Conservation (phyloP, 2,888 invertebrate genomes). For the Megastigmus dorsalis region DNA sequence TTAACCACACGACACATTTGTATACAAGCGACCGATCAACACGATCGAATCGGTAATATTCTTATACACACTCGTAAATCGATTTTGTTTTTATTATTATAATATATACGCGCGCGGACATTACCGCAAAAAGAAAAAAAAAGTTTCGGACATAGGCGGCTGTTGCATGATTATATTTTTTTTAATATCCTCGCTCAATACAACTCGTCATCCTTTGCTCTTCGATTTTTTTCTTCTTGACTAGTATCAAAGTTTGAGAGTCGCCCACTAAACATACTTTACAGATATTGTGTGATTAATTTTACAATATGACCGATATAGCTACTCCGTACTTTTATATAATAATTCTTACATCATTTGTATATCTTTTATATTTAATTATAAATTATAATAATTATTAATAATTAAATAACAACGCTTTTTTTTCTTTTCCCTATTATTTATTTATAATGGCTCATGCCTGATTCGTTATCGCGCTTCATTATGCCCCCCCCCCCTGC, state of each 20-base stretch:
- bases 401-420: constrained; percentile 55
- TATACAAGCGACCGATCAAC: constrained; percentile 42
- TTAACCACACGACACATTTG: constrained; percentile 33
- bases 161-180: constrained; percentile 2
- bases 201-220: constrained; percentile 18
- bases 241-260: constrained; percentile 54
- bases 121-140: constrained; percentile 34
- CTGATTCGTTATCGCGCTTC: constrained; percentile 51
- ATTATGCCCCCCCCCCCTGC: not conserved
- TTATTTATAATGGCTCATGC: constrained; percentile 56
- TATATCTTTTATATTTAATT: constrained; percentile 54
- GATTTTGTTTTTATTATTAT: constrained; percentile 23
- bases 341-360: constrained; percentile 55
- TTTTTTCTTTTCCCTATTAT: constrained; percentile 39
- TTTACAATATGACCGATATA: constrained; percentile 50
- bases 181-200: constrained; percentile 25
- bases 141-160: constrained; percentile 29
- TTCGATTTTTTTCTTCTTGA: constrained; percentile 43
- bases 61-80: constrained; percentile 35
- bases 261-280: constrained; percentile 53
- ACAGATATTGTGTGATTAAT: constrained; percentile 56
- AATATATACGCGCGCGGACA: constrained; percentile 20
- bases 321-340: constrained; percentile 52
- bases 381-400: constrained; percentile 53
- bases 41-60: constrained; percentile 21